These are phyloP conservation scores for Incurvaria masculella DNA, from an alignment of 2,888 invertebrate species.

Conservation along the genomic window DNA sequence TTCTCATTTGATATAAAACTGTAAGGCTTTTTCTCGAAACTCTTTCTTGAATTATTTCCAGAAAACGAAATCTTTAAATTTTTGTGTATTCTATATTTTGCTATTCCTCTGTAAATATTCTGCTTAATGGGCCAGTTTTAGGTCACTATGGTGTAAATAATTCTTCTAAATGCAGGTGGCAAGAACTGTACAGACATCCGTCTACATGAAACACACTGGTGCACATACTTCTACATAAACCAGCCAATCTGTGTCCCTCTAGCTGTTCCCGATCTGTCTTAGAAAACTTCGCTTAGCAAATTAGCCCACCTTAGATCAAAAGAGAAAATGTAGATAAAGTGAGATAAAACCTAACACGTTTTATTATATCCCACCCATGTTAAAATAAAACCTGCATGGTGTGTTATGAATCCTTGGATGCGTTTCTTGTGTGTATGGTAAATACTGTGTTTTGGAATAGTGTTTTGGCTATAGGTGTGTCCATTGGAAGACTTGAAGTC, in stretches of 20 bases:
- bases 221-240: slow-evolving; percentile 55
- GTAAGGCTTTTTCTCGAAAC: no score
- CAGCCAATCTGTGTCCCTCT: slow-evolving; percentile 34
- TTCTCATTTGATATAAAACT: no score
- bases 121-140: no score
- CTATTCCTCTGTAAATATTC: no score
- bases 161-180: no score
- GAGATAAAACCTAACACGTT: no score
- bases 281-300: neutral
- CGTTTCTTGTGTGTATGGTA: neutral
- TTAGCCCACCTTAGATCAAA: neutral
- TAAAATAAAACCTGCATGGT: neutral
- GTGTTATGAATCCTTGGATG: neutral
- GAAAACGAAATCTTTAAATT: no score
- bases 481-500: neutral
- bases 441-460: neutral
- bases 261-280: neutral
- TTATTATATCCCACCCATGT: neutral
- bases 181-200: neutral
- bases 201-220: slow-evolving; percentile 34
- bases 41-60: no score
- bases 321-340: neutral
- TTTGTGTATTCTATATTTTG: no score
- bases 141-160: no score
- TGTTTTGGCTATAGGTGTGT: neutral